Percentiles rank a stretch among this genome's conserved stretches.
phyloP scores from a whole-genome alignment of 2,797 vertebrate species.

The Salmo trutta region DNA sequence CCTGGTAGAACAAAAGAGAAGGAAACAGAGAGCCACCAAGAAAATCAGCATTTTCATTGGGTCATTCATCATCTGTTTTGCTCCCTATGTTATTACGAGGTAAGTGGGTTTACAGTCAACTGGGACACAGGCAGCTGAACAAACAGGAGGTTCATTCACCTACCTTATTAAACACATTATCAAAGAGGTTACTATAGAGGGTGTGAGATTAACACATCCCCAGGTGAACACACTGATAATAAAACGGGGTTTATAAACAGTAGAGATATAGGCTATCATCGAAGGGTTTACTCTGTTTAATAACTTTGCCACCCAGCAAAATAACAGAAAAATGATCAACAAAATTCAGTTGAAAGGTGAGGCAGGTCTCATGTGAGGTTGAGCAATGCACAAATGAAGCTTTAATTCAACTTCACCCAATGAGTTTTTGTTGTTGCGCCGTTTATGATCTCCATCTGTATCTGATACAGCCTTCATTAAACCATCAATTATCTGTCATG shows the following conservation, averaged over 20 bases:
- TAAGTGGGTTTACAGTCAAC: slow-evolving; percentile 54
- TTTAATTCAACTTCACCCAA: background rate
- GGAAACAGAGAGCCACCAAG: slow-evolving; percentile 81
- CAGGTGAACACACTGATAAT: background rate
- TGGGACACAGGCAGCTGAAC: background rate
- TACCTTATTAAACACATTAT: background rate
- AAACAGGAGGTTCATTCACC: background rate
- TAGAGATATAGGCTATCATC: background rate
- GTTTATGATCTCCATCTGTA: background rate
- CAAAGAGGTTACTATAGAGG: background rate
- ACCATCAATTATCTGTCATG: slow-evolving; percentile 3
- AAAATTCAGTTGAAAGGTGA: background rate
- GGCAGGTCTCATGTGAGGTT: background rate
- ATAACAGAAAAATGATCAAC: background rate
- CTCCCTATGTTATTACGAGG: slow-evolving; percentile 85
- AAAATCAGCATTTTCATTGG: slow-evolving; percentile 89
- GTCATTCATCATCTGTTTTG: slow-evolving; percentile 85
- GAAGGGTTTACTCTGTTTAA: background rate
- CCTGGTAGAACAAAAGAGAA: slow-evolving; percentile 82
- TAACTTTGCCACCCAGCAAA: background rate
- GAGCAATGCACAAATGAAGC: background rate
- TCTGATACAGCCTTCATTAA: slow-evolving; percentile 7
- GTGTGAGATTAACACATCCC: background rate
- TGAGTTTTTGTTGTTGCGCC: background rate
- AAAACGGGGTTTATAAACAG: background rate